Evolutionary conservation across 2,113 vertebrate species (phyloP), one percentile per base, ranked within the genome.

Genomic region (Loxodonta africana): DNA sequence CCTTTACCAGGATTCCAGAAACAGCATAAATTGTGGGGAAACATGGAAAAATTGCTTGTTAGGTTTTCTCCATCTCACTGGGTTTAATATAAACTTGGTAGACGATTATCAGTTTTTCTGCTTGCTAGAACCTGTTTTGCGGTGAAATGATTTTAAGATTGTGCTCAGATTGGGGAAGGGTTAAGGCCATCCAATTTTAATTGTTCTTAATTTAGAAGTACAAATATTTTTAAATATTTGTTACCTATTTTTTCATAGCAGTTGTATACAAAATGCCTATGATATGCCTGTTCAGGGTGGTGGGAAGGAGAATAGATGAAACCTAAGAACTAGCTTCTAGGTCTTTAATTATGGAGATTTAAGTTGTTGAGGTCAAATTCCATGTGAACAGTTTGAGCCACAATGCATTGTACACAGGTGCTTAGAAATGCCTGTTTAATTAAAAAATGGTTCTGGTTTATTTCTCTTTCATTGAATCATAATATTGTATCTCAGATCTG

Each of bases 281-380:
- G 62, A 0, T 63, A 25, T 85, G 51, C 37, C 37, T 83, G 77
- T 88, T 92, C 30, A 81, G 48, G 97, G 46, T 73, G 44, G 41
- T 95, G 48, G 76, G 46, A 91, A 91, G 95, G 57, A 78, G 93
- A 82, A 82, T 73, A 96, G 81, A 96, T 84, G 95, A 95, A 97
- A 97, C n/a, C 1, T 90, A 97, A 97, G 95, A 96, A 63, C 92
- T 95, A 88, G 65, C 73, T 95, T 97, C 92, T 97, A 95, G 94
- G 84, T 96, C 95, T 97, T 97, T 97, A 97, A 96, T 98, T 97
- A 97, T 95, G 88, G 88, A 98, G 86, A 93, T 96, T 97, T 97
- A 96, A 93, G 90, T 95, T 95, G 83, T 94, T 97, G 84, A 0
- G 90, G 88, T 96, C 92, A 95, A 65, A 95, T 97, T 97, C 94